Evolutionary conservation across 2,888 invertebrate species (phyloP), one percentile per base, ranked within the genome.

Genomic region (Belgica antarctica): DNA sequence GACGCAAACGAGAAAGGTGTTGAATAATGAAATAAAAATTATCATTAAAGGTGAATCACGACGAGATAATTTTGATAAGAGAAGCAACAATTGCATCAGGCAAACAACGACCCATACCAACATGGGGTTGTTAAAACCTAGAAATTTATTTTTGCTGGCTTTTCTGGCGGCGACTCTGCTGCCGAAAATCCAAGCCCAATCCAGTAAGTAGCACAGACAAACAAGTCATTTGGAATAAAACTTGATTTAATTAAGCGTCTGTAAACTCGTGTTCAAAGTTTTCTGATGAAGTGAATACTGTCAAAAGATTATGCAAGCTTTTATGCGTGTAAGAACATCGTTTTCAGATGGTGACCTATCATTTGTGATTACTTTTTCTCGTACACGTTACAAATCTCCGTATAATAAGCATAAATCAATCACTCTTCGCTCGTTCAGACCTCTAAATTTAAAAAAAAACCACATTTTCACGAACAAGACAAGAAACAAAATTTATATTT

Each of bases 101-200:
- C 52, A 59, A 22, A 27, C 17, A 47, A 47, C 46, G 25, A 27
- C 65, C 65, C 65, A 65, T 65, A 65, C 24, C 65, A 65, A 27
- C 46, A 65, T 65, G 65, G 65, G 65, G 46, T 47, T 65, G 65
- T 65, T 65, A 19, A 47, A 22, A 25, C 17, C 5, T n/a, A 68
- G 57, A 28, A 52, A 47, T 68, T 68, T 68, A 34, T 22, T 68
- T 31, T 22, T 57, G 10, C 22, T 68, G 22, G 8, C 57, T 34
- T 24, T 68, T 15, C 10, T 68, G 57, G 59, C 59, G n/a, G 57
- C 34, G 27, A 47, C 22, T 68, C n/a, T 68, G 12, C n/a, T 65
- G 68, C 68, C 68, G 15, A 52, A 57, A 7, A 22, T 68, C 24
- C 24, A 22, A 22, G 34, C 68, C 25, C n/a, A 27, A n/a, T n/a